These are phyloP conservation scores for Neosilurus hyrtlii DNA, from an alignment of 2,797 vertebrate species.

Conservation along the genomic window DNA sequence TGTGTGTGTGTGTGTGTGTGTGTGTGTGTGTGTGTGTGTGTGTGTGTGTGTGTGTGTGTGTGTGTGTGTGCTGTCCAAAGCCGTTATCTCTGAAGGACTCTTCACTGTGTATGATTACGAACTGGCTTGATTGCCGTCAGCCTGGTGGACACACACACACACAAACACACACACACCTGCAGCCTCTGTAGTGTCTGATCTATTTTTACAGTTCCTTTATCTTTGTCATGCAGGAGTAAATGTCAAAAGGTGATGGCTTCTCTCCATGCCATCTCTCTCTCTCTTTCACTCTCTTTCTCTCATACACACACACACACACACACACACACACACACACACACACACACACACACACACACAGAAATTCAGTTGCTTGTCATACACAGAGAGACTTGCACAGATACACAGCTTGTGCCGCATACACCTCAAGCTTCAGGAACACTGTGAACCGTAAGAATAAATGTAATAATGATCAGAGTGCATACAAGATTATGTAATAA, in stretches of 20 bases:
- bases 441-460: background rate
- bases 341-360: conserved; percentile 11
- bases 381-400: background rate
- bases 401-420: background rate
- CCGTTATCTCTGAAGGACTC: background rate
- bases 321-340: conserved; percentile 24
- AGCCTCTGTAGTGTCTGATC: conserved; percentile 67
- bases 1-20: conserved; percentile 3
- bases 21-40: background rate
- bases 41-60: background rate
- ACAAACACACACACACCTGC: conserved; percentile 63
- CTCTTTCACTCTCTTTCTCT: background rate
- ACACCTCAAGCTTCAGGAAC: background rate
- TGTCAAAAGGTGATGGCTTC: conserved; percentile 28
- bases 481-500: no score
- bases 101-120: conserved; percentile 5
- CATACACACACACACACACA: background rate
- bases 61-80: background rate
- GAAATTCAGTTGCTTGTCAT: background rate
- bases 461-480: background rate
- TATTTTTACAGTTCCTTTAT: conserved; percentile 67
- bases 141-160: background rate
- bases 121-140: background rate
- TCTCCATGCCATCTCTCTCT: background rate
- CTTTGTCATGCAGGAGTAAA: conserved; percentile 27